Conservation (phyloP, 2,113 vertebrate species). For the Zosterops lateralis region DNA sequence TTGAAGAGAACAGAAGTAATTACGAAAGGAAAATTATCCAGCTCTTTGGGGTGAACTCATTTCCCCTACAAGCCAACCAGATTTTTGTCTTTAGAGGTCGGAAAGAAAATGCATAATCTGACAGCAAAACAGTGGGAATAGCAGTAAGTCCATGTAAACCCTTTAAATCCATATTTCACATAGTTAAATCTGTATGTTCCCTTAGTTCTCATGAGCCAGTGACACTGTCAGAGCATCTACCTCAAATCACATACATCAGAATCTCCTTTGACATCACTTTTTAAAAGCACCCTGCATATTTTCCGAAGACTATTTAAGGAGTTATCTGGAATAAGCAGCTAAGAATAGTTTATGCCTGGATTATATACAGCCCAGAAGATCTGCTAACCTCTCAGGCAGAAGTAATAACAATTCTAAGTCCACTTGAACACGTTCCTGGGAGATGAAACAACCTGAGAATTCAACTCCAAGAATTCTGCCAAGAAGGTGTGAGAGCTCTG, state of each 20-base stretch:
- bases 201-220: not conserved
- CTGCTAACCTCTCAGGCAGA: conserved; percentile 48
- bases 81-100: not conserved
- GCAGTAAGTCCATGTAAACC: not conserved
- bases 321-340: conserved; percentile 42
- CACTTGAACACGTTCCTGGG: conserved; percentile 39
- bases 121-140: not conserved
- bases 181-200: not conserved
- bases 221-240: not conserved
- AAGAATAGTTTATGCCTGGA: conserved; percentile 38
- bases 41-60: not conserved
- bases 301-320: conserved; percentile 54
- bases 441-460: conserved; percentile 49
- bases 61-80: not conserved
- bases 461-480: conserved; percentile 14
- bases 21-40: not conserved
- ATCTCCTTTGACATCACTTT: not conserved
- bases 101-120: not conserved
- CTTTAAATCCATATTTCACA: not conserved
- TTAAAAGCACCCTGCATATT: conserved; percentile 9
- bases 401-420: conserved; percentile 38
- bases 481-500: not conserved
- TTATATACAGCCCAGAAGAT: conserved; percentile 22
- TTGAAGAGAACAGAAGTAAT: not conserved
- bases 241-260: not conserved